Conservation (phyloP, 2,113 vertebrate species). For the Alaudala cheleensis region DNA sequence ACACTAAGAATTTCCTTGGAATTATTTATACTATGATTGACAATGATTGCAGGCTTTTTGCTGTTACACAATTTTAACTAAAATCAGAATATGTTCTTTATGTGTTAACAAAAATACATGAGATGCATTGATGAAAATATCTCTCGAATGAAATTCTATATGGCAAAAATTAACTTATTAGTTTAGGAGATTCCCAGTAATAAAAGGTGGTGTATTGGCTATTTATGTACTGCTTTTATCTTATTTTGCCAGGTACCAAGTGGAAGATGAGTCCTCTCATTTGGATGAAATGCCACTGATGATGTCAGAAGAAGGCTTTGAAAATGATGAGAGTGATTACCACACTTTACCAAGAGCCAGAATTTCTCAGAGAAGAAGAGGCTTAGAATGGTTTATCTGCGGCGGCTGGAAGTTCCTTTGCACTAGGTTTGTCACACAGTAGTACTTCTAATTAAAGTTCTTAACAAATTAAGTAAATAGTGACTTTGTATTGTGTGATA, state of each 20-base stretch:
- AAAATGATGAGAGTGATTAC: slow-evolving; percentile 96
- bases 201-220: background rate
- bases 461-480: background rate
- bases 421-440: slow-evolving; percentile 78
- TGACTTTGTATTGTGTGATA: background rate
- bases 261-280: slow-evolving; percentile 91
- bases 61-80: background rate
- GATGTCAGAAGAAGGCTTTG: slow-evolving; percentile 99
- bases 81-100: background rate
- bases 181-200: background rate
- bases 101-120: background rate
- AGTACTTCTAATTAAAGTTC: background rate
- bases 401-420: slow-evolving; percentile 95
- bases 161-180: background rate
- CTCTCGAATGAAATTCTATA: background rate
- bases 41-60: background rate
- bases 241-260: slow-evolving; percentile 80
- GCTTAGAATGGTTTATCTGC: slow-evolving; percentile 89
- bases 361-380: slow-evolving; percentile 76
- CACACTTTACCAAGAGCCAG: slow-evolving; percentile 92
- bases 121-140: background rate
- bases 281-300: slow-evolving; percentile 98
- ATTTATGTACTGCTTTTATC: background rate
- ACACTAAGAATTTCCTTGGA: background rate
- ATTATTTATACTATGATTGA: background rate